Evolutionary conservation across 2,888 invertebrate genomes (phyloP), one percentile per base, ranked within the genome.

Genomic region (Griposia aprilina): DNA sequence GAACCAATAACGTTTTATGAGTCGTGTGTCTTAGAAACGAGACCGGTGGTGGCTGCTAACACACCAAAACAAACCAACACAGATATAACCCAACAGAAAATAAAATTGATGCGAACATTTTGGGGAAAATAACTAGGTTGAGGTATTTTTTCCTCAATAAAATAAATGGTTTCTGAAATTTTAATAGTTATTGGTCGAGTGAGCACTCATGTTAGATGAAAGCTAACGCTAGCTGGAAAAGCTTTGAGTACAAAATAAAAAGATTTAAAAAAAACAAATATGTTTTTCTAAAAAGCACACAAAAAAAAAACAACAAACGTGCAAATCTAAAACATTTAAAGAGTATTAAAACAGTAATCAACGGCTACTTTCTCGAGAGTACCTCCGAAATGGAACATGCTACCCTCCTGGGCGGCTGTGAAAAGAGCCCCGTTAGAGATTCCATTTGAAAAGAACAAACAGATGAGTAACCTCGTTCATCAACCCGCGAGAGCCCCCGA

Each of bases 391-490:
- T 87, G 80, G 86, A 84, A 90, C 87, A 86, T 81, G 89, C 83
- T 85, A 82, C 84, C 86, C 85, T 87, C 89, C 90, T 89, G 89
- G 86, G 87, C 74, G 88, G 86, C 88, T 89, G 89, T 91, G 90
- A 92, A 92, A 92, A 89, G 90, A 89, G 86, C 88, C 82, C 88
- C 84, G 87, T 89, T 87, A 88, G 89, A 90, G 90, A 89, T 89
- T 91, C 88, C 89, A 88, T 92, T 92, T 91, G 90, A 91, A 92
- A 90, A 90, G 89, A 92, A 90, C 91, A 92, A 93, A 92, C 93
- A 92, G 91, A 93, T 90, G 91, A 91, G 91, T 91, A 90, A 90
- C 89, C 89, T 85, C 90, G 90, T 91, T 91, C 92, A 90, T 89
- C 90, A 88, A 89, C 88, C 85, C 85, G 87, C 83, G 80, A 86